phyloP scores from a whole-genome alignment of 2,888 invertebrate genomes.

The Chirona hameri region DNA sequence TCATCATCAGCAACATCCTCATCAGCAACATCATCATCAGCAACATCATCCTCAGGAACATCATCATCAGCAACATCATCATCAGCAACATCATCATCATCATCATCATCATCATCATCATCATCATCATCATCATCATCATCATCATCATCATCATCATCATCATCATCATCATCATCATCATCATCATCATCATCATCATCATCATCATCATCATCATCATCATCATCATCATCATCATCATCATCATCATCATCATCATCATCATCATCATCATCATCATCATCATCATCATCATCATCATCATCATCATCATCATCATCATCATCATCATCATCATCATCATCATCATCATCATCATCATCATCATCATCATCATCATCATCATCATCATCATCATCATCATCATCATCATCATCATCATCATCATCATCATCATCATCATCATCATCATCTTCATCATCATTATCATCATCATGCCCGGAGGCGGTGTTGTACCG shows the following conservation, averaged over 20 bases:
- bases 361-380: constrained; percentile 22
- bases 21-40: too few species aligned
- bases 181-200: constrained; percentile 22
- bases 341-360: constrained; percentile 10
- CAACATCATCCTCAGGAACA: too few species aligned
- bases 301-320: constrained; percentile 22
- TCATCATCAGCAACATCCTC: too few species aligned
- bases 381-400: constrained; percentile 22
- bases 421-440: constrained; percentile 22
- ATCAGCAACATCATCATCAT: constrained; percentile 22
- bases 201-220: constrained; percentile 22
- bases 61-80: too few species aligned
- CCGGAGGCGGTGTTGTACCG: too few species aligned
- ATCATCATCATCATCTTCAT: constrained; percentile 11
- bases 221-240: constrained; percentile 22
- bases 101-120: constrained; percentile 22
- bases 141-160: constrained; percentile 22
- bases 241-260: constrained; percentile 22
- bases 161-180: constrained; percentile 22
- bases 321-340: constrained; percentile 22
- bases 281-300: constrained; percentile 22
- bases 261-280: constrained; percentile 22
- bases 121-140: constrained; percentile 22
- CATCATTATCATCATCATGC: constrained; percentile 22
- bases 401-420: constrained; percentile 22